Evolutionary conservation across 2,888 invertebrate genomes (phyloP).

Genomic region (Pasiphila rectangulata): DNA sequence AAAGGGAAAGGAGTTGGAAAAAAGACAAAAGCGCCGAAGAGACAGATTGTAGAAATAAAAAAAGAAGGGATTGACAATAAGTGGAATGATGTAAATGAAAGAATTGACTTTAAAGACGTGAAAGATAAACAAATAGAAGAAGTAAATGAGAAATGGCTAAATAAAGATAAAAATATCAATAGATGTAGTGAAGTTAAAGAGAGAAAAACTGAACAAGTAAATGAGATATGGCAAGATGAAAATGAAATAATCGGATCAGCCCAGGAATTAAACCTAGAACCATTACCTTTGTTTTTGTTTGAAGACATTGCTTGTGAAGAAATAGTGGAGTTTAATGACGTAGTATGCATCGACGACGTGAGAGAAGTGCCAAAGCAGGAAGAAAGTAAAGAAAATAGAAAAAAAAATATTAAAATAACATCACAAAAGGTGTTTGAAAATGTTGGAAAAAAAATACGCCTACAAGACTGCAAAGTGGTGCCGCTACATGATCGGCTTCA

Average conservation of each 20-base stretch:
- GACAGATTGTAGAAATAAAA: not conserved
- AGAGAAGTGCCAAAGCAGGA: not conserved
- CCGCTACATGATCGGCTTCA: not conserved
- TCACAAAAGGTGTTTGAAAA: not conserved
- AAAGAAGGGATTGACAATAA: not conserved
- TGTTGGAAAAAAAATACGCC: not conserved
- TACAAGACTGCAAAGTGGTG: not conserved
- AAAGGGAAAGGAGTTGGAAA: not conserved
- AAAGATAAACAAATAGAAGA: not conserved
- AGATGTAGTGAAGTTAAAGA: not conserved
- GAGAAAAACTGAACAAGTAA: not conserved
- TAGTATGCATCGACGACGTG: not conserved
- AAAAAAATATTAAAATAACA: not conserved
- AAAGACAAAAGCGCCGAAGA: conserved; percentile 1
- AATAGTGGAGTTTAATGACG: not conserved
- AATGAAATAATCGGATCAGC: not conserved
- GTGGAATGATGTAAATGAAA: not conserved
- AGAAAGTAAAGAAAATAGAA: not conserved
- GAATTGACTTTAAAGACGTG: not conserved
- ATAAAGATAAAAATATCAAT: not conserved
- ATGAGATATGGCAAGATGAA: not conserved
- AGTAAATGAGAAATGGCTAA: not conserved
- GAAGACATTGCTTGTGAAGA: not conserved
- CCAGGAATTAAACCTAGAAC: not conserved
- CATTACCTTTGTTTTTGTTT: not conserved